Evolutionary conservation across 2,888 invertebrate genomes (phyloP).

Genomic region (Darwinula stevensoni): DNA sequence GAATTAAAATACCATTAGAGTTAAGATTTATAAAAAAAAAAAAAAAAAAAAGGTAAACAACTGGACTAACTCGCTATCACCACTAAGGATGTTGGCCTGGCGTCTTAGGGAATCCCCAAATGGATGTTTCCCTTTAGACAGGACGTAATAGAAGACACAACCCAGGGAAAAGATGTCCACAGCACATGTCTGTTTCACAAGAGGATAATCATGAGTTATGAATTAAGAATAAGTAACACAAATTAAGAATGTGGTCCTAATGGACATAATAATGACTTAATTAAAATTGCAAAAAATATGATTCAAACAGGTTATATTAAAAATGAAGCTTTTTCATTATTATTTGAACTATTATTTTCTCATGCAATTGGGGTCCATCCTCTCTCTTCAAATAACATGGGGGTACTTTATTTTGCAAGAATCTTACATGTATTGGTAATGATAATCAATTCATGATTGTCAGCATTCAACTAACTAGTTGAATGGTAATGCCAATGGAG

Average conservation of each 20-base stretch:
- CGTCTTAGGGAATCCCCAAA: slow-evolving; percentile 68
- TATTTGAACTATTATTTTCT: too few relatives aligned
- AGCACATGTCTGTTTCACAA: slow-evolving; percentile 35
- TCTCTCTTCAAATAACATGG: too few relatives aligned
- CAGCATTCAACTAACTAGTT: too few relatives aligned
- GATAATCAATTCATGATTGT: too few relatives aligned
- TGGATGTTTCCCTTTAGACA: slow-evolving; percentile 63
- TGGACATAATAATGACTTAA: too few relatives aligned
- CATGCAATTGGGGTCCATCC: too few relatives aligned
- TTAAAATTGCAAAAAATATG: not conserved
- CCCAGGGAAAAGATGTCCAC: slow-evolving; percentile 94
- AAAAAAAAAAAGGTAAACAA: slow-evolving; percentile 1
- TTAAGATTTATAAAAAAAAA: slow-evolving; percentile 1
- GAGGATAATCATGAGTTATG: too few relatives aligned
- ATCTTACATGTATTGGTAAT: too few relatives aligned
- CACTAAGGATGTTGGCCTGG: slow-evolving; percentile 53
- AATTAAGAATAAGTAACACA: slow-evolving; percentile 5
- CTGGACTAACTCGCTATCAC: slow-evolving; percentile 13
- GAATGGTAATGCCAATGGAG: too few relatives aligned
- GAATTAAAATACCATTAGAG: not conserved
- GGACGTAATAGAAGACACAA: slow-evolving; percentile 82
- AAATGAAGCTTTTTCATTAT: too few relatives aligned
- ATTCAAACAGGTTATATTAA: not conserved
- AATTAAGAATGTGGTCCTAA: slow-evolving; percentile 6
- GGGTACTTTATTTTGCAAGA: too few relatives aligned